Evolutionary conservation across 2,888 invertebrate species (phyloP).

Genomic region (Eremobia ochroleuca): DNA sequence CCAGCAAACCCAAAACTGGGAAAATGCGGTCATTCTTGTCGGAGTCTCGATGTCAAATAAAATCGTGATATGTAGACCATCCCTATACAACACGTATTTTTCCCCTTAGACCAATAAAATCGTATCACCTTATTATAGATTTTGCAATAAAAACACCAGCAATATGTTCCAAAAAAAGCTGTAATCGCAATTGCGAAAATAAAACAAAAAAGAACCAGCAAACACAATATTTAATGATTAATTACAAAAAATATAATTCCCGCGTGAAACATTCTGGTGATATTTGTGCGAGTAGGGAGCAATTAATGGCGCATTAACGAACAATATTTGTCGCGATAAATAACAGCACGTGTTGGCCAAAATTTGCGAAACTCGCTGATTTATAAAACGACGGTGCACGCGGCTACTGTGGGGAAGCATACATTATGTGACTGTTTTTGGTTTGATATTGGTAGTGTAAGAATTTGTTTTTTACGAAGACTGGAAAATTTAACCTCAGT

Average conservation of each 20-base stretch:
- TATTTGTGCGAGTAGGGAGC: slow-evolving; percentile 62
- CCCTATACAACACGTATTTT: slow-evolving; percentile 8
- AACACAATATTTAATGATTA: slow-evolving; percentile 65
- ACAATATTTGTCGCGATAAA: slow-evolving; percentile 82
- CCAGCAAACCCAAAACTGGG: no score
- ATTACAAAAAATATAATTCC: slow-evolving; percentile 66
- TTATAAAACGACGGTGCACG: slow-evolving; percentile 62
- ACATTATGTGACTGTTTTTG: slow-evolving; percentile 15
- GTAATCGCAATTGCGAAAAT: slow-evolving; percentile 38
- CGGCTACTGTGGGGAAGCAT: slow-evolving; percentile 29
- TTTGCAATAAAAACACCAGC: slow-evolving; percentile 33
- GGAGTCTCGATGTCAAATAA: not conserved
- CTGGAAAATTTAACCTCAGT: not conserved
- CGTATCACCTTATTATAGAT: slow-evolving; percentile 28
- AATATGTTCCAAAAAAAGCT: slow-evolving; percentile 15
- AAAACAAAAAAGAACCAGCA: slow-evolving; percentile 43
- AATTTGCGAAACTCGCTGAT: slow-evolving; percentile 67
- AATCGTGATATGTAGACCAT: not conserved
- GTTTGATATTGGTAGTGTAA: not conserved
- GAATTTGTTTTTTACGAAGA: not conserved
- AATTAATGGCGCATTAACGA: slow-evolving; percentile 76
- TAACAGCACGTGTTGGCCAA: slow-evolving; percentile 71
- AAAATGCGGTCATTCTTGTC: not conserved
- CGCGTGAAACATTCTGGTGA: slow-evolving; percentile 50
- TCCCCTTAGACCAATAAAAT: slow-evolving; percentile 38